Conservation (phyloP, 2,113 vertebrate species). For the Epinephelus moara region DNA sequence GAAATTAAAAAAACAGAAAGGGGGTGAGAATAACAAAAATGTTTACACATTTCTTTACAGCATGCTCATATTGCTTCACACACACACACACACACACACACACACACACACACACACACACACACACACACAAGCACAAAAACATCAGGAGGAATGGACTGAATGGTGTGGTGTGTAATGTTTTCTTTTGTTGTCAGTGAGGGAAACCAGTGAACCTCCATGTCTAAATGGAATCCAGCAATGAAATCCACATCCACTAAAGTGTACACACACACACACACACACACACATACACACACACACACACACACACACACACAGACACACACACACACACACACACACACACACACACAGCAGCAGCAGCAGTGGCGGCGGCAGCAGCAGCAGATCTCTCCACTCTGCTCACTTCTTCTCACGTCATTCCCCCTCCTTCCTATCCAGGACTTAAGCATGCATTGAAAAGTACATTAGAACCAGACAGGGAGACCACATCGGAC, state of each 20-base stretch:
- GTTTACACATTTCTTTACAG: background rate
- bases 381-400: constrained; percentile 28
- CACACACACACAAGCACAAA: background rate
- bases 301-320: constrained; percentile 9
- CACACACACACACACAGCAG: constrained; percentile 11
- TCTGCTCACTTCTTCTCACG: constrained; percentile 44
- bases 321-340: constrained; percentile 10
- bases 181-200: constrained; percentile 58
- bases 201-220: constrained; percentile 51
- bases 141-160: background rate
- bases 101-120: background rate
- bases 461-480: constrained; percentile 80
- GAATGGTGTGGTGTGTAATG: constrained; percentile 26
- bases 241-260: constrained; percentile 11
- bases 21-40: background rate
- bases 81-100: background rate
- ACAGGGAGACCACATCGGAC: constrained; percentile 68
- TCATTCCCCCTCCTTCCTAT: constrained; percentile 36
- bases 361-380: background rate
- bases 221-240: constrained; percentile 57
- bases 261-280: background rate
- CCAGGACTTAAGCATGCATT: constrained; percentile 61
- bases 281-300: constrained; percentile 10
- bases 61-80: too few relatives aligned
- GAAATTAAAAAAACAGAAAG: too few relatives aligned